Conservation (phyloP, 2,113 vertebrate species). For the Herpailurus yagouaroundi region DNA sequence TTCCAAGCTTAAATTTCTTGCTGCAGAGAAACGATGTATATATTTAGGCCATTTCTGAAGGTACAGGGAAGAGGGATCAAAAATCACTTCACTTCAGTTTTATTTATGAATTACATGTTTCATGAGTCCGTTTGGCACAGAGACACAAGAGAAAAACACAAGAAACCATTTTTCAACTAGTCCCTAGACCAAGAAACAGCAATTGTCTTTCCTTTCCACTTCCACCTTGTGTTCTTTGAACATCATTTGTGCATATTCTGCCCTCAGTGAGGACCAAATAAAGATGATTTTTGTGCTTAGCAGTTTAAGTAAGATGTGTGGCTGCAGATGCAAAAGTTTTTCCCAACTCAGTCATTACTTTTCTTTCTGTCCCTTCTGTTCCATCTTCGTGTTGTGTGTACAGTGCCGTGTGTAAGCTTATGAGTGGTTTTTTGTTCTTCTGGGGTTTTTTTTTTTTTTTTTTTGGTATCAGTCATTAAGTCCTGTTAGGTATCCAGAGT, state of each 20-base stretch:
- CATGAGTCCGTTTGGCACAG: conserved; percentile 79
- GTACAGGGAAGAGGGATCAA: conserved; percentile 79
- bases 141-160: conserved; percentile 82
- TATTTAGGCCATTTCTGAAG: conserved; percentile 82
- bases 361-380: background rate
- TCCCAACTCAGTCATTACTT: conserved; percentile 69
- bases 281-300: conserved; percentile 83
- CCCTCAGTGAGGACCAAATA: conserved; percentile 97
- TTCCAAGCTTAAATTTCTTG: conserved; percentile 74
- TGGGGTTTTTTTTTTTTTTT: background rate
- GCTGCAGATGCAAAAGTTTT: conserved; percentile 81
- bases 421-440: conserved; percentile 72
- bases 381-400: conserved; percentile 89
- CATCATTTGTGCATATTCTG: conserved; percentile 92
- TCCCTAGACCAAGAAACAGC: conserved; percentile 75
- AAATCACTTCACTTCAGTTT: conserved; percentile 84
- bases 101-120: conserved; percentile 78
- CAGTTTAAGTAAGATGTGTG: conserved; percentile 82
- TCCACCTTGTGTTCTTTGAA: conserved; percentile 87
- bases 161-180: conserved; percentile 72
- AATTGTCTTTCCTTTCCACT: conserved; percentile 75
- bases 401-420: conserved; percentile 89
- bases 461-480: conserved; percentile 89
- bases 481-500: conserved; percentile 88
- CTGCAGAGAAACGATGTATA: conserved; percentile 81